Evolutionary conservation across 37 sponge, comb jelly and placozoan genomes (phyloP).

Genomic region (Spongia lamella): DNA sequence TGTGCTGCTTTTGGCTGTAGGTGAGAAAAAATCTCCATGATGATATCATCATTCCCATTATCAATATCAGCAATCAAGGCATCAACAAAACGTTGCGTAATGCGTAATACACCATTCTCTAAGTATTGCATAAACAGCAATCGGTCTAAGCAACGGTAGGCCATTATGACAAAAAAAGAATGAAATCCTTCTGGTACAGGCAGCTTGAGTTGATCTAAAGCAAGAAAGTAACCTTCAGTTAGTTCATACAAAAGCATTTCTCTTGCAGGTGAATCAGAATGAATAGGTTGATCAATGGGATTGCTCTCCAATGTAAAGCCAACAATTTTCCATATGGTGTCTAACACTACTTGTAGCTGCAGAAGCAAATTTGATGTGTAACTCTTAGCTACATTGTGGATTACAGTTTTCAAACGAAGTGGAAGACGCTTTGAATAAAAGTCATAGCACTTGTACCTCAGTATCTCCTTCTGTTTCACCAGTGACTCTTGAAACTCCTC

Average conservation of each 20-base stretch:
- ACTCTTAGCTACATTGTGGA: too few relatives aligned
- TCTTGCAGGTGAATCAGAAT: constrained; percentile 24
- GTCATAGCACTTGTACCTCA: too few relatives aligned
- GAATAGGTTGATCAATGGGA: constrained; percentile 33
- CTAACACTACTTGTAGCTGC: too few relatives aligned
- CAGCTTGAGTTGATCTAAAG: constrained; percentile 40
- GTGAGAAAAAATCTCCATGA: not conserved
- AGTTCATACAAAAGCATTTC: constrained; percentile 52
- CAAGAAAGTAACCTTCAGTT: constrained; percentile 49
- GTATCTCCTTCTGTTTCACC: too few relatives aligned
- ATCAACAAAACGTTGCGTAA: constrained; percentile 48
- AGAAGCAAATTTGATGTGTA: too few relatives aligned
- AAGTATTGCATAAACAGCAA: constrained; percentile 51
- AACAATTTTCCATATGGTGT: constrained; percentile 47
- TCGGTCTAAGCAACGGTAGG: constrained; percentile 34
- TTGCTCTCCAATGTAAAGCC: constrained; percentile 43
- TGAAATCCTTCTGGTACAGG: constrained; percentile 58
- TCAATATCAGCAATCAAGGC: constrained; percentile 24
- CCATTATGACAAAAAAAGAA: constrained; percentile 44
- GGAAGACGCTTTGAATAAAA: too few relatives aligned
- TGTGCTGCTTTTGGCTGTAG: not conserved
- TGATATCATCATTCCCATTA: not conserved
- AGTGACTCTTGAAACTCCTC: too few relatives aligned
- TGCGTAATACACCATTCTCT: constrained; percentile 26
- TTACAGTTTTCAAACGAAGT: too few relatives aligned